These are phyloP conservation scores for Aplochiton taeniatus DNA, from an alignment of 2,797 vertebrate species.

Conservation along the genomic window DNA sequence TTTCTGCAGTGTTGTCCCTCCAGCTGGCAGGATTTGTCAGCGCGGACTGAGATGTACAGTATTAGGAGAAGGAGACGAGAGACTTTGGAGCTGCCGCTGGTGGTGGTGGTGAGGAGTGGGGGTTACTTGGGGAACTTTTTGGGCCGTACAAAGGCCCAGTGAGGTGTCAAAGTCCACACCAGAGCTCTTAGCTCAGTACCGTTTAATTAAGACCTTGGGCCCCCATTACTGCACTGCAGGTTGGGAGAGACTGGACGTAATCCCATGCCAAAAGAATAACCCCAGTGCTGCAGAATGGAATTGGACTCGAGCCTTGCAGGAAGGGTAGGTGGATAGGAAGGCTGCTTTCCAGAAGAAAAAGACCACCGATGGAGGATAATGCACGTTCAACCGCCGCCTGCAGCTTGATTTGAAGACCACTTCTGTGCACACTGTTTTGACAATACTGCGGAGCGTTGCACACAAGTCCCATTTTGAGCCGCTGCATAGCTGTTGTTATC, in stretches of 20 bases:
- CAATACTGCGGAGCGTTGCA: no score
- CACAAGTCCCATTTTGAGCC: no score
- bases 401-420: background rate
- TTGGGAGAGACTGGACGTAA: conserved; percentile 38
- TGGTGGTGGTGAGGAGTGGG: background rate
- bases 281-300: conserved; percentile 23
- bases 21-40: conserved; percentile 46
- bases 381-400: background rate
- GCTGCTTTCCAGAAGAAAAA: background rate
- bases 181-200: conserved; percentile 28
- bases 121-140: background rate
- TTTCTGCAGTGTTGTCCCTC: conserved; percentile 31
- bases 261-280: conserved; percentile 41
- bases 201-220: conserved; percentile 60
- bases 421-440: no score
- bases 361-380: background rate
- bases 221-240: conserved; percentile 47
- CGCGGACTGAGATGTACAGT: conserved; percentile 24
- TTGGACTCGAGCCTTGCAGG: conserved; percentile 17
- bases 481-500: no score
- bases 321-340: background rate
- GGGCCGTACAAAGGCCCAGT: conserved; percentile 9
- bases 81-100: background rate
- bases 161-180: conserved; percentile 19
- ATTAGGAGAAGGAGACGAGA: background rate